Conservation (phyloP, 1,140 invertebrate species). For the Heliconius himera region DNA sequence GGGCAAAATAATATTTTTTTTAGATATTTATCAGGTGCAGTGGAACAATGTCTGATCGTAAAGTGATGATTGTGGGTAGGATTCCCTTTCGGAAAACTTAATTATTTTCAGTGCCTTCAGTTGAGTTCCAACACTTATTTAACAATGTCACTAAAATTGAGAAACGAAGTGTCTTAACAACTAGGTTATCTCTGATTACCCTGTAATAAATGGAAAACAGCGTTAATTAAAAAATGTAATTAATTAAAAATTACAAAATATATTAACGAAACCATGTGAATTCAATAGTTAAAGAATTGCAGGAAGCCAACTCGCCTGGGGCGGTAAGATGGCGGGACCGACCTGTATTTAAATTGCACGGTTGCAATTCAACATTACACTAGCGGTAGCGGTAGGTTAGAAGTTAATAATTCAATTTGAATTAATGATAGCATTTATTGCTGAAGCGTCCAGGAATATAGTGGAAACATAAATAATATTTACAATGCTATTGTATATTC, state of each 20-base stretch:
- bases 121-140: too few relatives aligned
- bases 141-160: too few relatives aligned
- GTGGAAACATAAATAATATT: constrained; percentile 61
- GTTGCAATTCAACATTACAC: constrained; percentile 43
- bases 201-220: too few relatives aligned
- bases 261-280: neutral
- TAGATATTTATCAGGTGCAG: too few relatives aligned
- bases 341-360: constrained; percentile 12
- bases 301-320: neutral
- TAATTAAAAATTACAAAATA: neutral
- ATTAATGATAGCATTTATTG: constrained; percentile 60
- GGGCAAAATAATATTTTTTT: too few relatives aligned
- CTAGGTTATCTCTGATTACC: too few relatives aligned
- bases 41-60: too few relatives aligned
- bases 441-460: constrained; percentile 51
- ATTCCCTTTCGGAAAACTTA: too few relatives aligned
- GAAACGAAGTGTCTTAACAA: too few relatives aligned
- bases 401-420: constrained; percentile 68
- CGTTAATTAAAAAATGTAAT: too few relatives aligned
- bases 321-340: constrained; percentile 4
- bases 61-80: too few relatives aligned
- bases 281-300: neutral
- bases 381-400: constrained; percentile 35
- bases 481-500: constrained; percentile 54
- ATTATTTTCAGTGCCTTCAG: too few relatives aligned